Conservation (phyloP, 2,888 invertebrate genomes). For the Diarsia brunnea region DNA sequence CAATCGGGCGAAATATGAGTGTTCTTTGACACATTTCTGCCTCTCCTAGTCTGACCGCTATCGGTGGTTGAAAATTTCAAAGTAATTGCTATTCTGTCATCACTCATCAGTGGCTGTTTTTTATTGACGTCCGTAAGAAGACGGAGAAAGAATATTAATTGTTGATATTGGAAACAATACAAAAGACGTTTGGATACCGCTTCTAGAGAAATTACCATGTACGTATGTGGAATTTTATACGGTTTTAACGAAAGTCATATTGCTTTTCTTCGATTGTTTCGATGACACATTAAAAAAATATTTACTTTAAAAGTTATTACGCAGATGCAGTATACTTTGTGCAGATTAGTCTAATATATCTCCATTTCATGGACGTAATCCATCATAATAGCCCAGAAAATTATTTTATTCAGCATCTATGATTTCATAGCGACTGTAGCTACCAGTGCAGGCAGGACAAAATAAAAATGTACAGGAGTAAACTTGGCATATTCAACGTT, state of each 20-base stretch:
- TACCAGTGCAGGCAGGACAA: not conserved
- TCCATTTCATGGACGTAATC: not conserved
- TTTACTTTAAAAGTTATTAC: not conserved
- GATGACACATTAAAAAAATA: not conserved
- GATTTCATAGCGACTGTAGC: not conserved
- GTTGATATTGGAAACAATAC: conserved; percentile 47
- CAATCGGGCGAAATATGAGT: not conserved
- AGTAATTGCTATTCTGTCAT: conserved; percentile 60
- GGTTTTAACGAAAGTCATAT: conserved; percentile 28
- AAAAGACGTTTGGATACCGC: conserved; percentile 42
- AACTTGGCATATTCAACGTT: not conserved
- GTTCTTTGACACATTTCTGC: not conserved
- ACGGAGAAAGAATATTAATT: conserved; percentile 60
- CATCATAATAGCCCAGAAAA: not conserved
- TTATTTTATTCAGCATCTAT: not conserved
- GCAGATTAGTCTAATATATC: not conserved
- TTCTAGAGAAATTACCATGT: conserved; percentile 47
- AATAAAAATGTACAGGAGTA: not conserved
- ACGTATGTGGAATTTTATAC: conserved; percentile 45
- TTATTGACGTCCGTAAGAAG: conserved; percentile 60
- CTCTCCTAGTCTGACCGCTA: conserved; percentile 9
- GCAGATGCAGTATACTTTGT: not conserved
- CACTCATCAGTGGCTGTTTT: conserved; percentile 48
- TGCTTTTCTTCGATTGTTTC: conserved; percentile 8
- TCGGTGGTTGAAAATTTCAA: conserved; percentile 37